Base-by-base conservation (phyloP, 2,797 vertebrate genomes). In the Melanotaenia pygmaea region DNA sequence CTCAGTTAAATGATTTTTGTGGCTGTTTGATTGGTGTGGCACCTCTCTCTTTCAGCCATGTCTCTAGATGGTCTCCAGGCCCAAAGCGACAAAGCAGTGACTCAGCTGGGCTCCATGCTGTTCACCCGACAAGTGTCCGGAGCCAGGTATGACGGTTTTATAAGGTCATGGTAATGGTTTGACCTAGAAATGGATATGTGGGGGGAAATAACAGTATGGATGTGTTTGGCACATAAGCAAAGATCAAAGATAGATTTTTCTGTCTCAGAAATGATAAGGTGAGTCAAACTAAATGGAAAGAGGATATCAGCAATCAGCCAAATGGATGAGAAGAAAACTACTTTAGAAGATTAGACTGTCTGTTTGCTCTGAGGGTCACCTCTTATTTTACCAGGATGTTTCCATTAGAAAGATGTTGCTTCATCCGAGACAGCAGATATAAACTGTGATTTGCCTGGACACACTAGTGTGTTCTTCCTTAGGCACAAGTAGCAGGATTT, bases 111-210 rank as follows among this genome's bases (percentile, higher is more conserved):
- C 87, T 98, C 98, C 68, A 99, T 99, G 98, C 91, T 99, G 84
- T 99, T 99, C 89, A 99, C 96, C 68, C 95, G 98, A 86, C 98
- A 98, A 75, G 98, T 99, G 89, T 99, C 98, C 26, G 98, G 98
- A 86, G 98, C 97, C 77, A 97, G 98, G 98, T 99, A 86, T 80
- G 95, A 63, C 70, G 34, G 61, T 18, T 50, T 3, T 14, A 1
- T 26, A 76, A 34, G n/a, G 51, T 28, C 53, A 14, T 12, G 56
- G 9, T 30, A 2, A 18, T 22, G 12, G 7, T 63, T 43, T 64
- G 51, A 43, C 62, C 59, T 18, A 10, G n/a, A 43, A 38, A 35
- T 70, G 35, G 66, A 30, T 0, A 4, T 12, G 38, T 13, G 0
- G 5, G 12, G 0, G 4, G 22, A 20, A 16, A 34, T 1, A 12